Base-by-base conservation (phyloP, 2,888 invertebrate genomes). In the Macrophya alboannulata region DNA sequence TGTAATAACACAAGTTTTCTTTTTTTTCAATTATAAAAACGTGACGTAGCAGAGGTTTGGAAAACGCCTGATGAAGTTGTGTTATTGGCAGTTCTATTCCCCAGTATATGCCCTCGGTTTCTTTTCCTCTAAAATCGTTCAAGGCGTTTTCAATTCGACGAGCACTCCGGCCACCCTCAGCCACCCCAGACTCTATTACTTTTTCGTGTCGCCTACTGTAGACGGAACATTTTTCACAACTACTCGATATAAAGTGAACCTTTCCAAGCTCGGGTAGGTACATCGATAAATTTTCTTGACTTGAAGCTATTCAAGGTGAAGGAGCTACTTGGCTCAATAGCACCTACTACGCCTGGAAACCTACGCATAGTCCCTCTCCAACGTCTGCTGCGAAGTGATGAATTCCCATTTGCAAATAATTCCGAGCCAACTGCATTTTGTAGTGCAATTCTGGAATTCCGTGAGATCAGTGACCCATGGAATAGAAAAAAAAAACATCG, bases 161-260 rank as follows among this genome's bases (percentile, higher is more conserved):
- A 15, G 37, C 21, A 59, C 62, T 81, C 43, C 1, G 21, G 21
- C 21, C 62, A 12, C 43, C 59, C 62, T 62, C 40, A n/a, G 17
- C 31, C 51, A 48, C 4, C 77, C 51, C 51, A 21, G 17, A 37
- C 31, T 48, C 25, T 17, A 31, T 51, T 51, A 25, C 51, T 31
- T 55, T 77, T 77, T 55, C 77, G 51, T 51, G 37, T 62, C 79
- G 79, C 40, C 62, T 81, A 31, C 43, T 43, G 40, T 62, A 43
- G 79, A 81, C 62, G 59, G 79, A 43, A 81, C 79, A 81, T 81
- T 81, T 81, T 81, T 81, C 79, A 81, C 59, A 59, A 37, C 21
- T 9, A 62, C 40, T 43, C 62, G 15, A 62, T 62, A 15, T 37
- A 15, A 21, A 81, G 62, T 62, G 43, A 40, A 40, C 40, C 51